phyloP scores from a whole-genome alignment of 2,888 invertebrate species.

The Mythimna ferrago region DNA sequence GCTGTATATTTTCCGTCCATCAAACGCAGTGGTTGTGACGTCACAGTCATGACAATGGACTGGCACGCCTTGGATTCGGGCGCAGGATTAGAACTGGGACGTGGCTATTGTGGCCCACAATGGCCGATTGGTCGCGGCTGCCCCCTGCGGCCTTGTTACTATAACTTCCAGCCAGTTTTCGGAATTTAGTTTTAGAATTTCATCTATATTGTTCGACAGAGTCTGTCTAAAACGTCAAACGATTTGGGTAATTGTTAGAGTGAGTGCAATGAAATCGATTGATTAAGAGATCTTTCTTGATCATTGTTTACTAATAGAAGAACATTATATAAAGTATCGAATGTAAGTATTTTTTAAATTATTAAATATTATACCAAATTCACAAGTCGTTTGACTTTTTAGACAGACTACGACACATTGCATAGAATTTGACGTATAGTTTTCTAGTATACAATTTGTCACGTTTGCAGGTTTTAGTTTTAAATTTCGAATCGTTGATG shows the following conservation, averaged over 20 bases:
- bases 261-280: no score
- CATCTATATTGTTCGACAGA: conserved; percentile 15
- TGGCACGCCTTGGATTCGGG: conserved; percentile 43
- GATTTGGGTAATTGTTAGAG: no score
- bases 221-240: no score
- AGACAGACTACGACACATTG: neutral
- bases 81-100: conserved; percentile 41
- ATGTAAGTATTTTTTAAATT: no score
- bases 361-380: no score
- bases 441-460: conserved; percentile 5
- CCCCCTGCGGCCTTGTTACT: conserved; percentile 35
- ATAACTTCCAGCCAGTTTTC: conserved; percentile 35
- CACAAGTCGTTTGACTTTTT: no score
- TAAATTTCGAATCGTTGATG: neutral
- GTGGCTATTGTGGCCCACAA: conserved; percentile 43
- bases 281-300: no score
- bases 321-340: no score
- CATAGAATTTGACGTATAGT: neutral
- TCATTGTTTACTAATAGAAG: no score
- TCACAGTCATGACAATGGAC: conserved; percentile 39
- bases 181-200: conserved; percentile 32
- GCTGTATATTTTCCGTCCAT: conserved; percentile 21
- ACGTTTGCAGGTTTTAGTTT: conserved; percentile 13
- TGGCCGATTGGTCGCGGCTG: conserved; percentile 48
- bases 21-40: conserved; percentile 4